Percentiles rank a stretch among this genome's conserved stretches.
phyloP scores from a whole-genome alignment of 2,797 vertebrate genomes.

The Mallotus villosus region DNA sequence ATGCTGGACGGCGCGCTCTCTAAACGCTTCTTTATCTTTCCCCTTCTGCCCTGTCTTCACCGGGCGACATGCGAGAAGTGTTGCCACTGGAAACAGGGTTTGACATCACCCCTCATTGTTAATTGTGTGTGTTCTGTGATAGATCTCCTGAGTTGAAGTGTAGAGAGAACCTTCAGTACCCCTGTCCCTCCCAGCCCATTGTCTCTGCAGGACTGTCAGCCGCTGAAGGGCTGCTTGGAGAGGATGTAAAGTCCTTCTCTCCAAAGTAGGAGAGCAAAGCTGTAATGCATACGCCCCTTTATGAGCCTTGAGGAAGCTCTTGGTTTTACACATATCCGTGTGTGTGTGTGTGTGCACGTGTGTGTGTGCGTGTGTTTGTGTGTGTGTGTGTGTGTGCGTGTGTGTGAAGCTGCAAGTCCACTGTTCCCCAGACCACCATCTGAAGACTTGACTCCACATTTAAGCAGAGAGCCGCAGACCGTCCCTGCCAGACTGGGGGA shows the following conservation, averaged over 20 bases:
- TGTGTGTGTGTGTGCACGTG: conserved; percentile 20
- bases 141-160: conserved; percentile 18
- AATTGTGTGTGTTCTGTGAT: conserved; percentile 38
- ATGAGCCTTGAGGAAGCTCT: conserved; percentile 23
- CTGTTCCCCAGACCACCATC: conserved; percentile 19
- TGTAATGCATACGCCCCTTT: conserved; percentile 22
- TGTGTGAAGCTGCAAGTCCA: conserved; percentile 26
- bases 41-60: conserved; percentile 1
- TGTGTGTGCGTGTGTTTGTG: conserved; percentile 11
- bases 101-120: conserved; percentile 26
- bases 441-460: not conserved
- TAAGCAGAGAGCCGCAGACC: conserved; percentile 22
- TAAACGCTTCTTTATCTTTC: not conserved
- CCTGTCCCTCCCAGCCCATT: not conserved
- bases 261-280: conserved; percentile 8
- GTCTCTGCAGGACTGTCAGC: conserved; percentile 9
- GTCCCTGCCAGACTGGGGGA: not conserved
- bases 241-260: conserved; percentile 3
- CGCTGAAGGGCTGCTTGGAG: not conserved
- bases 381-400: conserved; percentile 22
- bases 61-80: conserved; percentile 52
- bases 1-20: conserved; percentile 29
- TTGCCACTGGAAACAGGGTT: conserved; percentile 53
- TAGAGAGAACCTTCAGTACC: no score
- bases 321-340: conserved; percentile 19